Conservation (phyloP, 2,888 invertebrate genomes). For the Microctonus brassicae region DNA sequence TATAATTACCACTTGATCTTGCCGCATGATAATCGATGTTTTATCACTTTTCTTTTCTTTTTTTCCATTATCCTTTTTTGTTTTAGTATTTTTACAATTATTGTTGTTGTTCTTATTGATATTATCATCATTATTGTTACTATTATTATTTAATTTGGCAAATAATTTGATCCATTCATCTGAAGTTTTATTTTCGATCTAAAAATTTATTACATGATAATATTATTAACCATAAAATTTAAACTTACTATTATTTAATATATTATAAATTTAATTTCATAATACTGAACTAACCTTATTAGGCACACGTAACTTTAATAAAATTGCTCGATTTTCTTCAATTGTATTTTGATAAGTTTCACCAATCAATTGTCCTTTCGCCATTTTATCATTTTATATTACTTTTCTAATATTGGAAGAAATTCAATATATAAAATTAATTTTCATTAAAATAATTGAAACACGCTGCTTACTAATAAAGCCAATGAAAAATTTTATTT, state of each 20-base stretch:
- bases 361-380: conserved; percentile 43
- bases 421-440: background rate
- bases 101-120: too few species aligned
- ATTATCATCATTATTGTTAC: background rate
- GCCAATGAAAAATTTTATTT: too few species aligned
- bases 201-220: conserved; percentile 12
- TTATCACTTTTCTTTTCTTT: conserved; percentile 37
- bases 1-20: conserved; percentile 42
- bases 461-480: background rate
- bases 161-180: conserved; percentile 55
- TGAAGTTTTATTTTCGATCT: conserved; percentile 51
- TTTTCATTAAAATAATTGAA: too few species aligned
- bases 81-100: too few species aligned
- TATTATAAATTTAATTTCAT: too few species aligned
- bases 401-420: background rate
- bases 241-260: too few species aligned
- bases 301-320: conserved; percentile 48
- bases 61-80: conserved; percentile 42
- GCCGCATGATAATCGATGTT: conserved; percentile 18
- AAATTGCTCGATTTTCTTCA: conserved; percentile 50
- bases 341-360: conserved; percentile 48
- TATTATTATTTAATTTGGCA: conserved; percentile 49
- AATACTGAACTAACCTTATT: conserved; percentile 47
- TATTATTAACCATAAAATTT: background rate
- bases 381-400: conserved; percentile 47